Percentiles rank a stretch among this genome's conserved stretches.
Evolutionary conservation across 2,113 vertebrate genomes (phyloP).

Genomic region (Ptychochromis oligacanthus): DNA sequence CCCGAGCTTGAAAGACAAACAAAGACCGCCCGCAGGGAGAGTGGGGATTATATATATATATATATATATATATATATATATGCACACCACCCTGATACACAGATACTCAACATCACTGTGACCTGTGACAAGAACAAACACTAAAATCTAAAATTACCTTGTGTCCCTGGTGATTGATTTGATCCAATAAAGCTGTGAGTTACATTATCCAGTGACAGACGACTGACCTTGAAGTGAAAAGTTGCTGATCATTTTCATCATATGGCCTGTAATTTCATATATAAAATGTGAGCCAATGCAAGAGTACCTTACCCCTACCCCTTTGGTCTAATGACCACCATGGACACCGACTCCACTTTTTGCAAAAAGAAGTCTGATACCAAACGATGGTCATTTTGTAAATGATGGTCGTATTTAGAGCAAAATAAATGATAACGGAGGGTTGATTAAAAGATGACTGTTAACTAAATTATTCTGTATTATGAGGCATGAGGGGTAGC

Average conservation of each 20-base stretch:
- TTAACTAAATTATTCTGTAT: no score
- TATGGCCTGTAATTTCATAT: rapidly evolving
- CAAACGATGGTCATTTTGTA: no score
- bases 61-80: background rate
- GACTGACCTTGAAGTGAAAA: slow-evolving; percentile 9
- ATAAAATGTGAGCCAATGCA: background rate
- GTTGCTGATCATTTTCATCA: background rate
- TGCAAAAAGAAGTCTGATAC: no score
- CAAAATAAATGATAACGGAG: no score
- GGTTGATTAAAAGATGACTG: no score
- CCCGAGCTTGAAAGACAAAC: no score
- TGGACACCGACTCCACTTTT: background rate
- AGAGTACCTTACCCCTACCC: background rate
- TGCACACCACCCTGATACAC: background rate
- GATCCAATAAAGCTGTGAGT: background rate
- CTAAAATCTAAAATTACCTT: background rate
- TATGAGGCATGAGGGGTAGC: no score
- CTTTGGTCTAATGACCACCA: background rate
- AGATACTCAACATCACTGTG: background rate
- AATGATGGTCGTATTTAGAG: no score
- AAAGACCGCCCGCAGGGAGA: no score
- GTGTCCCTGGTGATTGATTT: background rate
- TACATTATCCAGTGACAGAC: background rate
- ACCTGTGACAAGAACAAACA: background rate
- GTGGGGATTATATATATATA: no score